phyloP scores from a whole-genome alignment of 2,888 invertebrate species.

The Imbricaverruca yamaguchii region DNA sequence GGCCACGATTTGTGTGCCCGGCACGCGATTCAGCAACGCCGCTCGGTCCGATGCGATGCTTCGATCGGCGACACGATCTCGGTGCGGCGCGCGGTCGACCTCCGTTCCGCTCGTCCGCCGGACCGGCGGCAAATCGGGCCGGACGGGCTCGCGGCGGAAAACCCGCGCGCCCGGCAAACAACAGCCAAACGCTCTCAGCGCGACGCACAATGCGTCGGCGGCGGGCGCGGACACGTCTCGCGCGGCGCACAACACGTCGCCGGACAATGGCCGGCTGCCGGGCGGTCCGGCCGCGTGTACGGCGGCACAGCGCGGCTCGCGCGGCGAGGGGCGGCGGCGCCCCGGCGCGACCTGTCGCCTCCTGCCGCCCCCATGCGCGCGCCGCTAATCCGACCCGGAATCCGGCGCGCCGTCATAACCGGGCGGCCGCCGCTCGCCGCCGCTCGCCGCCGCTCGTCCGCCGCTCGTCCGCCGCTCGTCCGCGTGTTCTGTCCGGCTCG shows the following conservation, averaged over 20 bases:
- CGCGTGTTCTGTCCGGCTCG: too few relatives aligned
- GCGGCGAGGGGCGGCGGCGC: too few relatives aligned
- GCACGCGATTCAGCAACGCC: too few relatives aligned
- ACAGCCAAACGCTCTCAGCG: background rate
- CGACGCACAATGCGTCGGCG: background rate
- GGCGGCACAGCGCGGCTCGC: too few relatives aligned
- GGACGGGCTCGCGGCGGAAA: background rate
- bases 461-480: background rate
- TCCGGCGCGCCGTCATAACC: slow-evolving; percentile 5
- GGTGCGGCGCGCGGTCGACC: background rate
- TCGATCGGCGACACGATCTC: background rate
- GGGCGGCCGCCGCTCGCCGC: background rate
- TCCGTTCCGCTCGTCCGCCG: background rate
- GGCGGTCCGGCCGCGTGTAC: background rate
- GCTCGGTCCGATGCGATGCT: too few relatives aligned
- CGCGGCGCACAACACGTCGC: background rate
- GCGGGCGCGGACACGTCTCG: background rate
- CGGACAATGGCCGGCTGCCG: background rate
- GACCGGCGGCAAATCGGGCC: background rate
- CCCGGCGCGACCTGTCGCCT: background rate
- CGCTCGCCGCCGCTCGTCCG: background rate
- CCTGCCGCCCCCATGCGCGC: background rate
- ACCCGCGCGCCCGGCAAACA: background rate
- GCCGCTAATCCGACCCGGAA: background rate
- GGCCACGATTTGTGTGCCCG: too few relatives aligned